Percentiles rank a stretch among this genome's conserved stretches.
phyloP scores from a whole-genome alignment of 2,113 vertebrate genomes.

The Barnardius zonarius region DNA sequence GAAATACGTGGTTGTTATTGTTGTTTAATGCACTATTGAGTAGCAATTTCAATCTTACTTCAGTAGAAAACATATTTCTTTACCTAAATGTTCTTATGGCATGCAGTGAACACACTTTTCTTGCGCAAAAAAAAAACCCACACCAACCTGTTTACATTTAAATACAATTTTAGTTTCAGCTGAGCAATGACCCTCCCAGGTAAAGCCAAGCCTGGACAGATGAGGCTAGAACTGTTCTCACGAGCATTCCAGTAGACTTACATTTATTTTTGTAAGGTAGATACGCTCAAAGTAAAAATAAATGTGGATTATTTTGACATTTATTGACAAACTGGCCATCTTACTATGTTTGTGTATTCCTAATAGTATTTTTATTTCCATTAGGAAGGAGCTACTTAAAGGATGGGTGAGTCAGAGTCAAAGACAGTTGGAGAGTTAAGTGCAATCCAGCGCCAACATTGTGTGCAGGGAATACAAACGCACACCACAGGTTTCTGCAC shows the following conservation, averaged over 20 bases:
- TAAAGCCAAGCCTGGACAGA: not conserved
- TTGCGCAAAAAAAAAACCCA: no score
- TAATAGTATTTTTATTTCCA: not conserved
- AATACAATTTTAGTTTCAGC: conserved; percentile 24
- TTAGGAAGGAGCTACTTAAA: not conserved
- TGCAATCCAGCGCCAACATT: rapidly evolving
- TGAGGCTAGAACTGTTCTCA: not conserved
- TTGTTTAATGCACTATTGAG: no score
- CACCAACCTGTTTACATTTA: not conserved
- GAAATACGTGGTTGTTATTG: no score
- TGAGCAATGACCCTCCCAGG: not conserved
- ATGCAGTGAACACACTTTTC: no score
- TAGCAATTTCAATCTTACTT: no score
- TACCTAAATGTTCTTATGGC: no score
- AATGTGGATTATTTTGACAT: not conserved
- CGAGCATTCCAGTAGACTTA: not conserved
- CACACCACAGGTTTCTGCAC: rapidly evolving
- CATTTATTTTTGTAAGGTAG: not conserved
- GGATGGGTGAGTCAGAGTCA: rapidly evolving
- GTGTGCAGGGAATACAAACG: rapidly evolving
- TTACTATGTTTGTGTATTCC: not conserved
- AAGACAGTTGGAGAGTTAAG: rapidly evolving
- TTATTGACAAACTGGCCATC: not conserved
- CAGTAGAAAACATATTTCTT: no score
- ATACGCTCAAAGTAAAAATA: not conserved